phyloP scores from a whole-genome alignment of 2,113 vertebrate genomes.

The Syrrhaptes paradoxus region DNA sequence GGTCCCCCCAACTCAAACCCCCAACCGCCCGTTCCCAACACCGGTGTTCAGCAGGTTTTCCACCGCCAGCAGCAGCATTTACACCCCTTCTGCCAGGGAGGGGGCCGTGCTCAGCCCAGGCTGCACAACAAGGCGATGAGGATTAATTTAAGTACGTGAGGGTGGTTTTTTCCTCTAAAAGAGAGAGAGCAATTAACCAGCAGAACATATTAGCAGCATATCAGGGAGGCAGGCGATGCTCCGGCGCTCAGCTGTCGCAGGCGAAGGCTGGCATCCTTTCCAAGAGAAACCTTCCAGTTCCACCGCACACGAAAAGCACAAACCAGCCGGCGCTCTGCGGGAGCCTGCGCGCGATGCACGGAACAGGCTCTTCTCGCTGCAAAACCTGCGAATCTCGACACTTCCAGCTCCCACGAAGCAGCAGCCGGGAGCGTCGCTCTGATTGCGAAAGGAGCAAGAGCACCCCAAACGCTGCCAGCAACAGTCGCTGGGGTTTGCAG shows the following conservation, averaged over 20 bases:
- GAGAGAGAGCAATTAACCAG: background rate
- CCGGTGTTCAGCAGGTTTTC: background rate
- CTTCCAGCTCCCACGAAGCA: background rate
- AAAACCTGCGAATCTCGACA: background rate
- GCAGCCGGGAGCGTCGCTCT: background rate
- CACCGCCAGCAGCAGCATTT: background rate
- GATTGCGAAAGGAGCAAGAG: background rate
- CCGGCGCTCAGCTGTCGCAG: background rate
- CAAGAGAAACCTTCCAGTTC: background rate
- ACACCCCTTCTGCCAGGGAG: background rate
- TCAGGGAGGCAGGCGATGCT: background rate
- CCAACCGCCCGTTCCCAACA: rapidly evolving
- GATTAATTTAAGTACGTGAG: background rate
- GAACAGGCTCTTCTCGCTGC: background rate
- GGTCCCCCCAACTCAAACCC: background rate
- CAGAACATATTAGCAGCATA: background rate
- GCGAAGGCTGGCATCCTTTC: background rate
- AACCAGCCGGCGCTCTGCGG: too few species aligned
- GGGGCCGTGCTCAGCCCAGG: background rate
- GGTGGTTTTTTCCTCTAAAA: background rate
- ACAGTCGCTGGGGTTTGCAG: background rate
- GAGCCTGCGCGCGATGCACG: background rate
- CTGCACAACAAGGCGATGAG: background rate
- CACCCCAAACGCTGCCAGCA: background rate
- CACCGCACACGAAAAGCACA: background rate